Evolutionary conservation across 1,140 invertebrate species (phyloP).

Genomic region (Brachionus paranguensis): DNA sequence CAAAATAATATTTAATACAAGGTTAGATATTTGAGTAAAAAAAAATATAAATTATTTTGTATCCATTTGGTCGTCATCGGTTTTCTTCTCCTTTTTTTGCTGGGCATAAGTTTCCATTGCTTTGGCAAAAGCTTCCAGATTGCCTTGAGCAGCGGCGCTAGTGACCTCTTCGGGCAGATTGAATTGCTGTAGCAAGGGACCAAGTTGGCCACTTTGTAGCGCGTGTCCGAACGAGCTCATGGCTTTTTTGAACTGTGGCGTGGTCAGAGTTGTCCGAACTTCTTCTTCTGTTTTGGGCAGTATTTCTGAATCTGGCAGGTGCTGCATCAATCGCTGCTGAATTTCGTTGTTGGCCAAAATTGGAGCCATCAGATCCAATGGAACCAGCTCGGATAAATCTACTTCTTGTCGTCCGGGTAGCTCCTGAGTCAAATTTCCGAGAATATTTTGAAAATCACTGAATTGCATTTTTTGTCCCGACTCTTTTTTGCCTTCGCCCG

Average conservation of each 20-base stretch:
- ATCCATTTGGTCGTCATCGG: constrained; percentile 36
- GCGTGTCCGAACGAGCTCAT: constrained; percentile 28
- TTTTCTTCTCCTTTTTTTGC: constrained; percentile 13
- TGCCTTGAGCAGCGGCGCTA: not conserved
- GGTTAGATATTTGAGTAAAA: not conserved
- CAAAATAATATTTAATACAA: not conserved
- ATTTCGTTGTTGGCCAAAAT: constrained; percentile 18
- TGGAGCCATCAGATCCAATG: constrained; percentile 26
- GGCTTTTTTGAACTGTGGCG: constrained; percentile 28
- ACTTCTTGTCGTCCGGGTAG: constrained; percentile 7
- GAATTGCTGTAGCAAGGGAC: constrained; percentile 32
- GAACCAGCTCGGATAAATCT: constrained; percentile 4
- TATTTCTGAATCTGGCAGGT: constrained; percentile 9
- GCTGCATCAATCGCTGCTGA: not conserved
- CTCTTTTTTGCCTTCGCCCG: not conserved
- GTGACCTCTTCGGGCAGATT: not conserved
- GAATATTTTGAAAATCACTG: constrained; percentile 36
- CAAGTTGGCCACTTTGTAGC: constrained; percentile 25
- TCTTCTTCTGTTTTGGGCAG: constrained; percentile 34
- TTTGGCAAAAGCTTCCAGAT: constrained; percentile 30
- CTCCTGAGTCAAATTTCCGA: constrained; percentile 2
- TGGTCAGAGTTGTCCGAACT: constrained; percentile 3
- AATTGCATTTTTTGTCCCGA: constrained; percentile 28
- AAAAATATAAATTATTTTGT: constrained; percentile 3
- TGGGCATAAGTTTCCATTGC: constrained; percentile 30